Base-by-base conservation (phyloP, 2,888 invertebrate species). In the Xylocampa areola region DNA sequence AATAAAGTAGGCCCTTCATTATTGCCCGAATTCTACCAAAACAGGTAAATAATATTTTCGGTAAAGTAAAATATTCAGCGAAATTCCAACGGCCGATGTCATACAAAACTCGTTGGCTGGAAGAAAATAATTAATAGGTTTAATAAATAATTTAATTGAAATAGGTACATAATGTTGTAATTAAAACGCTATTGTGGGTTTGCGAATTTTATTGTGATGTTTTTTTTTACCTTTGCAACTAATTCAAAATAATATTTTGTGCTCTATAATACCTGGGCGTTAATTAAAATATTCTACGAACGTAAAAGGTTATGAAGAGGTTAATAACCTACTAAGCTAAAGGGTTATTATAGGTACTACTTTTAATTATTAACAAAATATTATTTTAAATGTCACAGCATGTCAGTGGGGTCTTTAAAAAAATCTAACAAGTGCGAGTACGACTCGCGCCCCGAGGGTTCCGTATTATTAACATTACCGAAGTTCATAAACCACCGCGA, bases 101-200 rank as follows among this genome's bases (percentile, higher is more conserved):
- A 57, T 61, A 48, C 61, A 59, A 53, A 67, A 70, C 41, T 30
- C 67, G 29, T 41, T 43, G 37, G 16, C 68, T 73, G 81, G 78
- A 84, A 85, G 81, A 81, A 86, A 82, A 84, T 87, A 87, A 87
- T 86, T 84, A 84, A 79, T 72, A 54, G 63, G 47, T 73, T 58
- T 70, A 67, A 59, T 71, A 65, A 73, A 27, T 27, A 27, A n/a
- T n/a, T n/a, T 78, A 73, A 73, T 70, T 74, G 52, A 68, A 73
- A 66, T 61, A 49, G n/a, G n/a, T 8, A 25, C 49, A 47, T 65
- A 60, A n/a, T n/a, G n/a, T n/a, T n/a, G n/a, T n/a, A n/a, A 63
- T 61, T 45, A 52, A 23, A 37, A 16, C 5, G 23, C 33, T 6
- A 49, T 36, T 48, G n/a, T 23, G 17, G 36, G 33, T 50, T 49